Base-by-base conservation (phyloP, 2,888 invertebrate species). In the Gerosis bhagava region DNA sequence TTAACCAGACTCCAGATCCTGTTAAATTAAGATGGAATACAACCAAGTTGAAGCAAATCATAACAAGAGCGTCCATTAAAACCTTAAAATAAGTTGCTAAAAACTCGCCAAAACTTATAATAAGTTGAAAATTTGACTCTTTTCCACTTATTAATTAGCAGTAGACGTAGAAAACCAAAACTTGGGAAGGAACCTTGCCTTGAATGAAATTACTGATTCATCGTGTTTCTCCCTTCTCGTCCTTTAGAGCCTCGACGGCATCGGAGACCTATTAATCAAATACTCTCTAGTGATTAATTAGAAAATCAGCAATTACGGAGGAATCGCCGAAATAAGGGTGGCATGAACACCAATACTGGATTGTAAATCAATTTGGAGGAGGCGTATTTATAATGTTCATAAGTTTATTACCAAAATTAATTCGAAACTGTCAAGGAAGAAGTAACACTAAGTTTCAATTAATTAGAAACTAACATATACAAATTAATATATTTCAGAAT, bases 181-280 rank as follows among this genome's bases (percentile, higher is more conserved):
- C 66, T 65, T n/a, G 59, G 54, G 55, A 52, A 54, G 59, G 50
- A 25, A 46, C 37, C 37, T 45, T 46, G 58, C 62, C 63, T 68
- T 59, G 56, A 59, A 49, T 51, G 58, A 67, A 78, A 79, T 72
- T 71, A 70, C 70, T 77, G 75, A 77, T 73, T 77, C 77, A 75
- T 74, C 69, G 70, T 60, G 70, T 59, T 60, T 59, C 57, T 51
- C 53, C 50, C 43, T 60, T 59, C 57, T 51, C 53, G 50, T 42
- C 53, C 49, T 55, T 51, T 36, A 35, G 47, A 50, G 45, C 47
- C 54, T 48, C 19, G 46, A 48, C 46, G 53, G 53, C 70, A 73
- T 79, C 67, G 68, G 71, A 67, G 71, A 68, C 77, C 80, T 76
- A 87, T 87, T 86, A 86, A 87, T 87, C 83, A 87, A 83, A 83